Evolutionary conservation across 2,113 vertebrate species (phyloP), one percentile per base, ranked within the genome.

Genomic region (Ammodytes dubius): DNA sequence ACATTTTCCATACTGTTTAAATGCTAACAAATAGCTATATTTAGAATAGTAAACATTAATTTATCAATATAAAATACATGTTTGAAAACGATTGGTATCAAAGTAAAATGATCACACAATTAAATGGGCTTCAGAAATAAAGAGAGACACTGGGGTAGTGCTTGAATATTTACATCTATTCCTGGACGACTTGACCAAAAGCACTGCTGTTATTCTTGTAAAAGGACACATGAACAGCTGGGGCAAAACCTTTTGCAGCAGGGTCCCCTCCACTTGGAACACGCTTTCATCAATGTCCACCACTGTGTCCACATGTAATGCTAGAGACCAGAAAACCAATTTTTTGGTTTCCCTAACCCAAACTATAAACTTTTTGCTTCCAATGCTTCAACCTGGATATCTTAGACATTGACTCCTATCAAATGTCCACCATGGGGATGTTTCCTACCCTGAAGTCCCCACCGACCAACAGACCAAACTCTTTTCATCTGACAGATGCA

Each of bases 191-290:
- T 69, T 58, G 47, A 17, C 9, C 50, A 70, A 71, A 78, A 61
- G 59, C 9, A 37, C 75, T 82, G 74, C 46, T 83, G 74, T 59
- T 83, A 39, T 83, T 72, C 47, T 63, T 74, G 54, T 46, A 72
- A 66, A 57, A 87, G 54, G 68, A 79, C 70, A 82, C 61, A 46
- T 19, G n/a, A 76, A 70, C 71, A 79, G 80, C 73, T 80, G 40
- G 81, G 63, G 67, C 37, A 35, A 53, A 74, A 63, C 49, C 43
- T 70, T 67, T 47, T 47, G 58, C 63, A 64, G 70, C 81, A 77
- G 58, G 84, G 64, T 67, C 45, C 42, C 42, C 37, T 84, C 54
- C 35, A 74, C 63, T 65, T 53, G 58, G 45, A 84, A 70, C 43
- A 76, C 59, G 70, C 61, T 64, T 71, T 59, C 49, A 43, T 47